A percentile compares a stretch with the other conserved stretches of the same genome.
phyloP scores from a whole-genome alignment of 2,113 vertebrate genomes.

The Anoura caudifer region DNA sequence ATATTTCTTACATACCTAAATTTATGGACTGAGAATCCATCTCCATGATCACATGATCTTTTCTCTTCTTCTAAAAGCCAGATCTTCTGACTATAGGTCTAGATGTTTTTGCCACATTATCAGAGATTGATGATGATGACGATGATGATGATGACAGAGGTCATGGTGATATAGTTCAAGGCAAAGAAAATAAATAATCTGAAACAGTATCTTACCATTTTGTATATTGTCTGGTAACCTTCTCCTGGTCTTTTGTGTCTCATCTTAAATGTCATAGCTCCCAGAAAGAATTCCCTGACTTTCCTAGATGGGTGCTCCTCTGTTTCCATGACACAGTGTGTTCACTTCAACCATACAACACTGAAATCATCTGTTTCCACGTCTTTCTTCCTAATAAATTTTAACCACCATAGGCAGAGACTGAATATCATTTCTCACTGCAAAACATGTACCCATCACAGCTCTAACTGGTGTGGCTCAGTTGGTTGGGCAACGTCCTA shows the following conservation, averaged over 20 bases:
- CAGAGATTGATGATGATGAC: background rate
- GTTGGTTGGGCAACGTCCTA: too few species aligned
- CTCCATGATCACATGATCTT: background rate
- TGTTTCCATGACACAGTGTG: background rate
- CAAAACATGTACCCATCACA: background rate
- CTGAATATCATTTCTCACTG: background rate
- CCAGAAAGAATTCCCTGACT: background rate
- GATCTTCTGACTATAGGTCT: background rate
- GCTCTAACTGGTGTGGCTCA: too few species aligned
- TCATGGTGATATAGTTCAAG: background rate
- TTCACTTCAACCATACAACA: background rate
- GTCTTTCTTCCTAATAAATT: background rate
- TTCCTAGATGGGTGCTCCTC: background rate
- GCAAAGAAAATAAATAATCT: slow-evolving; percentile 27
- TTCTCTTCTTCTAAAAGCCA: background rate
- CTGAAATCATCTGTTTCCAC: background rate
- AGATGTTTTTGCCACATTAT: background rate
- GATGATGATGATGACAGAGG: background rate
- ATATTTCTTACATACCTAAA: slow-evolving; percentile 20
- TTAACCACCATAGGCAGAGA: background rate
- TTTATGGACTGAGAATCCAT: background rate
- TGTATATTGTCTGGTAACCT: background rate
- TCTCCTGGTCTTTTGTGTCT: background rate
- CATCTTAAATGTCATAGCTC: background rate
- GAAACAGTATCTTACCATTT: slow-evolving; percentile 22